Evolutionary conservation across 2,797 vertebrate genomes (phyloP), one percentile per base, ranked within the genome.

Genomic region (Nothura maculosa): DNA sequence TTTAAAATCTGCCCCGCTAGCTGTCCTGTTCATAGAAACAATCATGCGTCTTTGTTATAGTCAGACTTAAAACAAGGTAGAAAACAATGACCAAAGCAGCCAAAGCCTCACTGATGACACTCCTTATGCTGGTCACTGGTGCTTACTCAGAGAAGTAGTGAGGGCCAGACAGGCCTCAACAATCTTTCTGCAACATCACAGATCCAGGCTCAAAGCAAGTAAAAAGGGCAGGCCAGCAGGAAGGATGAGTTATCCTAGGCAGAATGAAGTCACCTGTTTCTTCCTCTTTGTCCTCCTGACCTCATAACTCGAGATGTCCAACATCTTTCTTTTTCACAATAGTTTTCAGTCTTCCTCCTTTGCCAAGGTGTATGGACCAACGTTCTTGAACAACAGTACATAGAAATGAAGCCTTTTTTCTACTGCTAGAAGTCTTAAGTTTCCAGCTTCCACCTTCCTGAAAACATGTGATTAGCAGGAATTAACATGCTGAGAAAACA

Each of bases 371-470:
- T 25, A 28, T 74, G 69, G 81, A 54, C 6, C 18, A 54, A 25
- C 62, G 78, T 72, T 78, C 50, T 48, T 81, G 47, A 87, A 69
- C 17, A 88, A 4, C 4, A 87, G 30, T 27, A 92, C 75, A 45
- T n/a, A 72, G 11, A 43, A 18, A 81, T 10, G 28, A 6, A 89
- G 20, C 6, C 27, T 4, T 73, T 73, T 28, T 78, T 27, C 55
- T 36, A 38, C 52, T 86, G 57, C n/a, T 61, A 55, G 38, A 73
- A 79, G 25, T 42, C 36, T 42, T 0, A 50, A 62, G 19, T 25
- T 89, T 87, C 7, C 57, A 87, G 47, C 5, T 55, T 84, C 34
- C 30, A 48, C 25, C 30, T 30, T 74, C 7, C 34, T n/a, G n/a
- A 34, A 85, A 90, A 77, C 28, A 63, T 2, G 16, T n/a, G n/a